These are phyloP conservation scores for Anableps anableps DNA, from an alignment of 2,797 vertebrate species.

Conservation along the genomic window DNA sequence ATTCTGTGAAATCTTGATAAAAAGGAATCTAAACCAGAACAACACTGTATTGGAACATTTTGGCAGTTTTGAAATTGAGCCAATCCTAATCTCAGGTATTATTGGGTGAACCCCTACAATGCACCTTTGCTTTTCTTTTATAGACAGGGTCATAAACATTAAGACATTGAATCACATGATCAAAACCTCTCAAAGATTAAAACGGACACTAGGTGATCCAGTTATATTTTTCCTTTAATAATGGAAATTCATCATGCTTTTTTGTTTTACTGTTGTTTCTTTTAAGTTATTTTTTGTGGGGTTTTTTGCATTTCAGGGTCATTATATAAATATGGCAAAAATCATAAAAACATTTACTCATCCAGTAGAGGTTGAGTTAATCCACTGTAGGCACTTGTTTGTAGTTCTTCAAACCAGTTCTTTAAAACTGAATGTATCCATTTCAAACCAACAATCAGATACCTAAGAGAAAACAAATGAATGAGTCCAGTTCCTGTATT, in stretches of 20 bases:
- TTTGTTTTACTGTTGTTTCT: neutral
- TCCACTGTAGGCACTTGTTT: conserved; percentile 76
- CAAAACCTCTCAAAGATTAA: neutral
- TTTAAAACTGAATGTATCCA: conserved; percentile 92
- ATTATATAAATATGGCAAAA: conserved; percentile 1
- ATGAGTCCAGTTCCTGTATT: neutral
- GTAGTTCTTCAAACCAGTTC: conserved; percentile 89
- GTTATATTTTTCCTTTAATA: neutral
- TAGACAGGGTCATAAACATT: neutral
- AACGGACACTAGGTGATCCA: neutral
- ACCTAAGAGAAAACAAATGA: conserved; percentile 77
- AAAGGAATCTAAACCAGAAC: neutral
- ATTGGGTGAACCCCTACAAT: neutral
- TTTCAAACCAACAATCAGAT: conserved; percentile 88
- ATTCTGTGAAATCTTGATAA: neutral
- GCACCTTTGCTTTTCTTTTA: neutral
- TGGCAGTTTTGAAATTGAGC: neutral
- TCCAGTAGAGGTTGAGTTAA: conserved; percentile 72
- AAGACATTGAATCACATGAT: neutral
- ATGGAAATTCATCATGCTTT: neutral
- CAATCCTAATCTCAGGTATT: neutral
- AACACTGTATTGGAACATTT: neutral
- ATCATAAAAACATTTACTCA: conserved; percentile 77
- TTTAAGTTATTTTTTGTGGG: neutral
- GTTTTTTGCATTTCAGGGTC: neutral